phyloP scores from a whole-genome alignment of 1,140 invertebrate species.

The Bombyx mandarina region DNA sequence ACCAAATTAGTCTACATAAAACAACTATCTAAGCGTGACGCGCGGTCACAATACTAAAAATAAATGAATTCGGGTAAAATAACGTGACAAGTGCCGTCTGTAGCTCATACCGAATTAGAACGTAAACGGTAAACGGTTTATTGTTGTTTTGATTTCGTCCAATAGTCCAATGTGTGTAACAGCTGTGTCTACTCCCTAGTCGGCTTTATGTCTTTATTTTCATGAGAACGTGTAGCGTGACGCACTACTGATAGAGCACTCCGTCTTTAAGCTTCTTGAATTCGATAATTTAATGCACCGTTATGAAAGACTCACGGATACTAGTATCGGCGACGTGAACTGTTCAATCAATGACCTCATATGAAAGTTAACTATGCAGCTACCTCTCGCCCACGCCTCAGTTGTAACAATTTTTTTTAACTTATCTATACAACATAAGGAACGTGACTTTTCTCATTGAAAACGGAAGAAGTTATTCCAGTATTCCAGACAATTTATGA shows the following conservation, averaged over 20 bases:
- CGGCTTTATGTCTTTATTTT: slow-evolving; percentile 27
- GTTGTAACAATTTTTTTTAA: slow-evolving; percentile 33
- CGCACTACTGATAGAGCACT: slow-evolving; percentile 1
- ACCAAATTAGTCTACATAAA: neutral
- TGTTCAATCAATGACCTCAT: slow-evolving; percentile 57
- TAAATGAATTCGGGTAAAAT: too few relatives aligned
- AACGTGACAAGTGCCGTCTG: slow-evolving; percentile 45
- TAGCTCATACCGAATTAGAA: slow-evolving; percentile 46
- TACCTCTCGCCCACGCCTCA: slow-evolving; percentile 43
- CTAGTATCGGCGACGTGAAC: too few relatives aligned
- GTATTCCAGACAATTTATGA: slow-evolving; percentile 50
- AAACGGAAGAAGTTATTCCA: neutral
- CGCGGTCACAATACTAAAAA: too few relatives aligned
- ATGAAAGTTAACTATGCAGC: slow-evolving; percentile 41
- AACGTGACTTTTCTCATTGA: too few relatives aligned
- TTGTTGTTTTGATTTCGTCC: slow-evolving; percentile 35
- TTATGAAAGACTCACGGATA: slow-evolving; percentile 14
- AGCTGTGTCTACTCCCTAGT: slow-evolving; percentile 27
- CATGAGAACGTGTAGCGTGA: slow-evolving; percentile 14
- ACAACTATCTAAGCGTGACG: too few relatives aligned
- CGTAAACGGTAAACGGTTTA: slow-evolving; percentile 42
- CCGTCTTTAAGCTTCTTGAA: slow-evolving; percentile 14
- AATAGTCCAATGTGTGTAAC: slow-evolving; percentile 27
- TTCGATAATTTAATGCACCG: slow-evolving; percentile 24
- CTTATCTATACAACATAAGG: too few relatives aligned